A percentile compares a stretch with the other conserved stretches of the same genome.
Evolutionary conservation across 2,888 invertebrate species (phyloP).

Genomic region (Acronicta psi): DNA sequence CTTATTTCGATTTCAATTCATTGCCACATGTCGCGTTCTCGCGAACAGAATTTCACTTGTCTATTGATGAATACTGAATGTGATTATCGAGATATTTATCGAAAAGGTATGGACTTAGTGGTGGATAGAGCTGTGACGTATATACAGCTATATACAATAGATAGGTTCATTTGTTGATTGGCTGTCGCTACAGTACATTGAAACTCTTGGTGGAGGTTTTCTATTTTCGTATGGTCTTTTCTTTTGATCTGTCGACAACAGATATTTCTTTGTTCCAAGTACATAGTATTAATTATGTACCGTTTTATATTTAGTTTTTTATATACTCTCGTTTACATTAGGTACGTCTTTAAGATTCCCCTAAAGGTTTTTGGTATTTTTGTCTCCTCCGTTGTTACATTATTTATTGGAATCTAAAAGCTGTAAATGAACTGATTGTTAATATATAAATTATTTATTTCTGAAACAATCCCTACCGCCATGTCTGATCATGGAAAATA

Average conservation of each 20-base stretch:
- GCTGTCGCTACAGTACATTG: neutral
- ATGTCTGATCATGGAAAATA: slow-evolving; percentile 5
- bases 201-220: slow-evolving; percentile 26
- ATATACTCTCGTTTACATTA: slow-evolving; percentile 18
- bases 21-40: too few relatives aligned
- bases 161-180: slow-evolving; percentile 6
- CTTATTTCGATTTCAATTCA: too few relatives aligned
- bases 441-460: neutral
- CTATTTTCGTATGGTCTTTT: slow-evolving; percentile 19
- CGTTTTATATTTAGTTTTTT: slow-evolving; percentile 4
- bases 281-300: slow-evolving; percentile 14
- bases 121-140: neutral
- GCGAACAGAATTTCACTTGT: too few relatives aligned
- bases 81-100: neutral
- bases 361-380: neutral
- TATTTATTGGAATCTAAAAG: slow-evolving; percentile 6
- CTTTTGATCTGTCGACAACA: slow-evolving; percentile 5
- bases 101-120: neutral
- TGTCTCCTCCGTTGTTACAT: slow-evolving; percentile 2
- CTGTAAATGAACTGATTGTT: slow-evolving; percentile 27
- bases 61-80: too few relatives aligned
- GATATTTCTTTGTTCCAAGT: slow-evolving; percentile 15
- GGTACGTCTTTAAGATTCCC: slow-evolving; percentile 22
- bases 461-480: too few relatives aligned
- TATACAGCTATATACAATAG: slow-evolving; percentile 1